These are phyloP conservation scores for Leptobrachium ailaonicum DNA, from an alignment of 2,113 vertebrate species.

Conservation along the genomic window DNA sequence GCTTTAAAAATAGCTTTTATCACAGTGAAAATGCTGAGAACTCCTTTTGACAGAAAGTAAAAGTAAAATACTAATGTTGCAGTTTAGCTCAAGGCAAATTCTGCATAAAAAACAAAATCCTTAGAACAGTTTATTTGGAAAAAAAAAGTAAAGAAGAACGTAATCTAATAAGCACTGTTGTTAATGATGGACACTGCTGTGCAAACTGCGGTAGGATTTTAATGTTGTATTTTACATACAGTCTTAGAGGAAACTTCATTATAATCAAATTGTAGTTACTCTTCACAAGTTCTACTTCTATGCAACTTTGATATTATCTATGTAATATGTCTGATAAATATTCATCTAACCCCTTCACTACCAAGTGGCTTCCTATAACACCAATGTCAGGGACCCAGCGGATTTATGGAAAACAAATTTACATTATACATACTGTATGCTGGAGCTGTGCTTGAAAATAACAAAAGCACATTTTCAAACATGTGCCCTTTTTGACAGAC, in stretches of 20 bases:
- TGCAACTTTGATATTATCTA: not conserved
- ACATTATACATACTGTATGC: too few species aligned
- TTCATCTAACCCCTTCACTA: too few species aligned
- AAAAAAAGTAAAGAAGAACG: slow-evolving; percentile 29
- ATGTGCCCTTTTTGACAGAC: too few species aligned
- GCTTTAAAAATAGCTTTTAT: slow-evolving; percentile 39
- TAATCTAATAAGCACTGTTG: slow-evolving; percentile 27
- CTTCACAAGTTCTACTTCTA: slow-evolving; percentile 54
- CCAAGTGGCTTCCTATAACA: too few species aligned
- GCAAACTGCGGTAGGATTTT: slow-evolving; percentile 14
- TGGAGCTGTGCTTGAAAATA: too few species aligned
- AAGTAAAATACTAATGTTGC: not conserved
- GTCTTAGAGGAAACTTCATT: slow-evolving; percentile 45
- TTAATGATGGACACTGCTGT: not conserved
- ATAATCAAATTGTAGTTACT: slow-evolving; percentile 48
- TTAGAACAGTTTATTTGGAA: slow-evolving; percentile 11
- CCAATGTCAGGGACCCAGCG: too few species aligned
- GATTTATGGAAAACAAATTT: too few species aligned
- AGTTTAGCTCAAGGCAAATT: not conserved
- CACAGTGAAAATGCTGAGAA: slow-evolving; percentile 15
- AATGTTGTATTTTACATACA: slow-evolving; percentile 34
- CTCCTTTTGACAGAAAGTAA: not conserved
- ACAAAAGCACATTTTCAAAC: too few species aligned
- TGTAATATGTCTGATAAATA: too few species aligned
- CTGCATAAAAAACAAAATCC: slow-evolving; percentile 13